Percentiles rank a stretch among this genome's conserved stretches.
phyloP scores from a whole-genome alignment of 2,888 invertebrate species.

The Scaptomyza polygonia region DNA sequence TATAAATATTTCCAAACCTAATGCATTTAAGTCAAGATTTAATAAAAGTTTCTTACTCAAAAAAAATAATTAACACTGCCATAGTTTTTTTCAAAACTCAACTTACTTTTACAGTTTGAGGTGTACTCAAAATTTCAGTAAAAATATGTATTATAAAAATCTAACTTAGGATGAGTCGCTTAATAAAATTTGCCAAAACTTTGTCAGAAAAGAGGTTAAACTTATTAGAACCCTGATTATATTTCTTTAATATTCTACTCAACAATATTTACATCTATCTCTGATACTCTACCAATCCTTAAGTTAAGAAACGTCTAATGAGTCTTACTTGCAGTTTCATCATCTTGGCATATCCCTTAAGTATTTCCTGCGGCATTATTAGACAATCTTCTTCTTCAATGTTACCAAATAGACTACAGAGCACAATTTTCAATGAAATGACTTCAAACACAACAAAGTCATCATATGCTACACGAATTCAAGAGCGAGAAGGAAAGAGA shows the following conservation, averaged over 20 bases:
- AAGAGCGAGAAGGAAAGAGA: not conserved
- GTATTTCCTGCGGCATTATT: conserved; percentile 58
- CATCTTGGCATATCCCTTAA: conserved; percentile 46
- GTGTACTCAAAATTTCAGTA: too few species aligned
- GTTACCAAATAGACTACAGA: conserved; percentile 41
- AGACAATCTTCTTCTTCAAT: conserved; percentile 56
- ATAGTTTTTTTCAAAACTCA: too few species aligned
- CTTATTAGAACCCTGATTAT: not conserved
- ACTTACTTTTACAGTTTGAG: too few species aligned
- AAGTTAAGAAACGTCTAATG: conserved; percentile 18
- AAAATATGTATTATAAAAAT: too few species aligned
- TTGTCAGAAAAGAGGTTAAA: too few species aligned
- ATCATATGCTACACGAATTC: conserved; percentile 25
- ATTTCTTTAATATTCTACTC: not conserved
- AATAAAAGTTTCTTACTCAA: too few species aligned
- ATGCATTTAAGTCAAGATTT: too few species aligned
- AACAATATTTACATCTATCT: not conserved
- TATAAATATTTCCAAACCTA: too few species aligned
- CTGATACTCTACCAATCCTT: not conserved
- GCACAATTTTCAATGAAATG: conserved; percentile 27
- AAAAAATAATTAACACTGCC: too few species aligned
- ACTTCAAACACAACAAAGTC: conserved; percentile 11
- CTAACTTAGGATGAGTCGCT: too few species aligned
- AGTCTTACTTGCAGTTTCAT: conserved; percentile 37
- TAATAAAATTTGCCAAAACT: too few species aligned